phyloP scores from a whole-genome alignment of 1,140 invertebrate species.

The Pinna nobilis region DNA sequence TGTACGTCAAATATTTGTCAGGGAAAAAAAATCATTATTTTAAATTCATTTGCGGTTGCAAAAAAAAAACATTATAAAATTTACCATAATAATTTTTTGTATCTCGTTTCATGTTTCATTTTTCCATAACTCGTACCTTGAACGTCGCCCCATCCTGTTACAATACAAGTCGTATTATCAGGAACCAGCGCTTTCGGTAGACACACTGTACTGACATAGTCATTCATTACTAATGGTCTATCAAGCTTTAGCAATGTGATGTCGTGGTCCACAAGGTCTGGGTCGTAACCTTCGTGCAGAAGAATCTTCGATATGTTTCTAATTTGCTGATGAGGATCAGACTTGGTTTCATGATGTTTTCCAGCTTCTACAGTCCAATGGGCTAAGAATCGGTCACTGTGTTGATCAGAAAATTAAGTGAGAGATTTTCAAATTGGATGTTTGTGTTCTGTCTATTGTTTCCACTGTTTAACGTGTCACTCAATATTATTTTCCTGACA shows the following conservation, averaged over 20 bases:
- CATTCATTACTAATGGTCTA: constrained; percentile 76
- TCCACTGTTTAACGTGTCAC: too few relatives aligned
- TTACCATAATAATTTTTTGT: not conserved
- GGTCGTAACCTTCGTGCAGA: constrained; percentile 56
- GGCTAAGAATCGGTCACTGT: constrained; percentile 32
- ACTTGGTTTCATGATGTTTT: constrained; percentile 75
- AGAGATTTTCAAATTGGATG: too few relatives aligned
- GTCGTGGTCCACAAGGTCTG: constrained; percentile 76
- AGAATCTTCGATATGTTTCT: constrained; percentile 43
- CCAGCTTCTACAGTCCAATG: constrained; percentile 74
- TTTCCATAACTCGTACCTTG: constrained; percentile 34
- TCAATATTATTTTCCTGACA: too few relatives aligned
- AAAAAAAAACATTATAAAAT: not conserved
- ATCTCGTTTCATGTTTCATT: too few relatives aligned
- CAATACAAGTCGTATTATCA: constrained; percentile 49
- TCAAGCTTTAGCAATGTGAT: constrained; percentile 79
- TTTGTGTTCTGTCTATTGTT: too few relatives aligned
- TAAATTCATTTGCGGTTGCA: not conserved
- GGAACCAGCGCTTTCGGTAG: constrained; percentile 74
- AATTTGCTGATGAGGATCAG: constrained; percentile 47
- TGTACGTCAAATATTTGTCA: not conserved
- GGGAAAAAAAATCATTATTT: not conserved
- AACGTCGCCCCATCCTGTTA: constrained; percentile 68
- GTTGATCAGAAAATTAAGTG: not conserved
- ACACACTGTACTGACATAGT: constrained; percentile 80